phyloP scores from a whole-genome alignment of 2,113 vertebrate genomes.

The Rhinopomastus cyanomelas region DNA sequence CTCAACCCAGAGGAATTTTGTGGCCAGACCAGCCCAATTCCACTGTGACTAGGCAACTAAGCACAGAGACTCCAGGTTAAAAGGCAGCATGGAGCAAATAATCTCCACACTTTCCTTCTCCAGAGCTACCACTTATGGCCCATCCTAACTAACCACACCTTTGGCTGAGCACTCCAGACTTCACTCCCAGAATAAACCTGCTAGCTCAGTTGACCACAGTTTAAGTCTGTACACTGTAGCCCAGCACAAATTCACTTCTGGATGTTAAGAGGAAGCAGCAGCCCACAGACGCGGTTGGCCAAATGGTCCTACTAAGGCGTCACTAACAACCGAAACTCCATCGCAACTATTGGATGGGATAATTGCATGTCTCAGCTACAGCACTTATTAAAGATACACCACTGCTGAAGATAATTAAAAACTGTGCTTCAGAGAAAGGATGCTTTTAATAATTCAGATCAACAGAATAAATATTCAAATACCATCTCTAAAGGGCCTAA shows the following conservation, averaged over 20 bases:
- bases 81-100: neutral
- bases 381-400: neutral
- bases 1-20: neutral
- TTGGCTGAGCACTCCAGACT: neutral
- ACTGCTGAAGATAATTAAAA: neutral
- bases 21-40: neutral
- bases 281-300: neutral
- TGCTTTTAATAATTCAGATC: conserved; percentile 14
- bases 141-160: neutral
- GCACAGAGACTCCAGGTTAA: neutral
- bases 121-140: neutral
- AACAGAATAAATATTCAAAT: conserved; percentile 19
- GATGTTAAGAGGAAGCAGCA: neutral
- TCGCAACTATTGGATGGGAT: neutral
- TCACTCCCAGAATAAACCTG: neutral
- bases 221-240: neutral
- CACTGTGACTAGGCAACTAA: neutral
- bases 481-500: neutral
- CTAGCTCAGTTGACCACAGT: neutral
- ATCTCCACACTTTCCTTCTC: neutral
- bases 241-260: neutral
- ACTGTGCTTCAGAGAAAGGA: neutral
- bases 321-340: neutral
- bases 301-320: neutral
- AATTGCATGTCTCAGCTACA: neutral